A percentile compares a stretch with the other conserved stretches of the same genome.
phyloP scores from a whole-genome alignment of 2,888 invertebrate genomes.

The Eulithis prunata region DNA sequence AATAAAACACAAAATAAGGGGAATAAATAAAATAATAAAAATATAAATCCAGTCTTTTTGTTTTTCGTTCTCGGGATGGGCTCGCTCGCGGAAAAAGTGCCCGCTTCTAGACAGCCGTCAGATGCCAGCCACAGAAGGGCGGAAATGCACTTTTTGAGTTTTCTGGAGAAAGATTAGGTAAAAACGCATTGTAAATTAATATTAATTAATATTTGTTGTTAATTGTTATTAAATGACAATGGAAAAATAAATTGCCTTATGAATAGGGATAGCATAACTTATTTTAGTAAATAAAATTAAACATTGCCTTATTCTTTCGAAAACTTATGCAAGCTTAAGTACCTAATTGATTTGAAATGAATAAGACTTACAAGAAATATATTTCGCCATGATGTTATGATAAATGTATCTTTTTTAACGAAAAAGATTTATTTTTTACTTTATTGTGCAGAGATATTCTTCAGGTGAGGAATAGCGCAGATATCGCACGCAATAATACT shows the following conservation, averaged over 20 bases:
- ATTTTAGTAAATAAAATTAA: too few species aligned
- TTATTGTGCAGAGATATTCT: neutral
- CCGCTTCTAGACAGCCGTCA: slow-evolving; percentile 82
- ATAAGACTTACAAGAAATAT: too few species aligned
- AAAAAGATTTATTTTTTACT: neutral
- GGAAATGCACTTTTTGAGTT: slow-evolving; percentile 51
- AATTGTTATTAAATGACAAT: too few species aligned
- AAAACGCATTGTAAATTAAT: too few species aligned
- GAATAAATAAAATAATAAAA: slow-evolving; percentile 83
- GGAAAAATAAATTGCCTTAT: too few species aligned
- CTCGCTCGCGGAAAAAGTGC: slow-evolving; percentile 82
- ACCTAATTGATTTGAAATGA: too few species aligned
- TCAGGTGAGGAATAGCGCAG: slow-evolving; percentile 5
- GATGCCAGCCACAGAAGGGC: slow-evolving; percentile 49
- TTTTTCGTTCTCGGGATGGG: slow-evolving; percentile 80
- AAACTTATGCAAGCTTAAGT: too few species aligned
- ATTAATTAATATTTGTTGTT: too few species aligned
- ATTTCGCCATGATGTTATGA: too few species aligned
- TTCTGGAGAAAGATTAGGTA: slow-evolving; percentile 4
- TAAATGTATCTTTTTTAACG: too few species aligned
- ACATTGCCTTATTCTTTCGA: too few species aligned
- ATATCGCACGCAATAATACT: slow-evolving; percentile 29
- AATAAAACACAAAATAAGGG: slow-evolving; percentile 75
- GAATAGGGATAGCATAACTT: too few species aligned
- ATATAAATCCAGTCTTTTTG: slow-evolving; percentile 81